A percentile compares a stretch with the other conserved stretches of the same genome.
Evolutionary conservation across 2,113 vertebrate species (phyloP).

Genomic region (Vidua chalybeata): DNA sequence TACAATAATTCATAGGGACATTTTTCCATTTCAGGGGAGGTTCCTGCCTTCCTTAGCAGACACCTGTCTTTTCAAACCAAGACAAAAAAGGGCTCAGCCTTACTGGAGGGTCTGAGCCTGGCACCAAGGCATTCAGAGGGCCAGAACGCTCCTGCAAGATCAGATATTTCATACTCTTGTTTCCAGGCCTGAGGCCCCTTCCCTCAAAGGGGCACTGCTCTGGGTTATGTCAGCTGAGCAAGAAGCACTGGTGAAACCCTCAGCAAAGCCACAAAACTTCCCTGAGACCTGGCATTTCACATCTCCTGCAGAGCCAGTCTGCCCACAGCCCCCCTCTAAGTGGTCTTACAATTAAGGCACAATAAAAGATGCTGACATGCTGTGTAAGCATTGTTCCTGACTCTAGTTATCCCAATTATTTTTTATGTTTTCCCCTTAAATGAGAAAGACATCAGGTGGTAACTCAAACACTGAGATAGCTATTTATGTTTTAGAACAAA

Average conservation of each 20-base stretch:
- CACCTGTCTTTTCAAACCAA: neutral
- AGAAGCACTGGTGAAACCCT: neutral
- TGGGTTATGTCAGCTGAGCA: neutral
- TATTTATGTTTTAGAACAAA: conserved; percentile 87
- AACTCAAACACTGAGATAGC: conserved; percentile 81
- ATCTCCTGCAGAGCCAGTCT: neutral
- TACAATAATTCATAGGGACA: neutral
- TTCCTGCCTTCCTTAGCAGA: neutral
- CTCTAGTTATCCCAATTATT: conserved; percentile 68
- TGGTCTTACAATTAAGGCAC: conserved; percentile 34
- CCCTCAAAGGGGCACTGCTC: neutral
- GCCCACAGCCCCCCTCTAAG: neutral
- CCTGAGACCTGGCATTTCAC: neutral
- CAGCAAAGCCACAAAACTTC: neutral
- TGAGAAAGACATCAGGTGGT: conserved; percentile 73
- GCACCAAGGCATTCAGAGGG: neutral
- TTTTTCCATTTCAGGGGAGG: neutral
- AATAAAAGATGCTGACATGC: conserved; percentile 69
- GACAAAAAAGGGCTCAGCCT: neutral
- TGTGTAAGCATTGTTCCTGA: conserved; percentile 72
- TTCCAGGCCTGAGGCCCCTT: neutral
- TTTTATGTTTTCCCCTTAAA: conserved; percentile 73
- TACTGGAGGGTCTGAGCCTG: neutral
- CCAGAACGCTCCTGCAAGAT: neutral
- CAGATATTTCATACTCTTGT: neutral